These are phyloP conservation scores for Australoheros scitulus DNA, from an alignment of 2,113 vertebrate species.

Conservation along the genomic window DNA sequence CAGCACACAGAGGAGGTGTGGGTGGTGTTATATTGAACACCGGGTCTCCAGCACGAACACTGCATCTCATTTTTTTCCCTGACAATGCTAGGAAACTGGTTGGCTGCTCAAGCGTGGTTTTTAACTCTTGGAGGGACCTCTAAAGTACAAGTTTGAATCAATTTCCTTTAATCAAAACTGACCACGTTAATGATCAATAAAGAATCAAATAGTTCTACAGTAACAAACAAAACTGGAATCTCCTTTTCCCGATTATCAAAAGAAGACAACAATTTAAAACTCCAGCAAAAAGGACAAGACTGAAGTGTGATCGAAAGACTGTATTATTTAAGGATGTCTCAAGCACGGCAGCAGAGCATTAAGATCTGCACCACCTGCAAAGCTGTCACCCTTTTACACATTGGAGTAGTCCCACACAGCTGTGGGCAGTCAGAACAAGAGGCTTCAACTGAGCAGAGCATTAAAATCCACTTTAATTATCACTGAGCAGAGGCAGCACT, in stretches of 20 bases:
- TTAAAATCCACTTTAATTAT: conserved; percentile 21
- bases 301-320: not conserved
- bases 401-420: not conserved
- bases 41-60: not conserved
- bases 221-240: not conserved
- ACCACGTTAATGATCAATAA: not conserved
- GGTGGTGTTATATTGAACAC: conserved; percentile 15
- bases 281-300: not conserved
- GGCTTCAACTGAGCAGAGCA: conserved; percentile 12
- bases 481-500: conserved; percentile 1
- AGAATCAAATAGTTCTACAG: not conserved
- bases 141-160: not conserved
- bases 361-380: not conserved
- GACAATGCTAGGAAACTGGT: not conserved
- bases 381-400: not conserved
- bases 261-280: not conserved
- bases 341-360: not conserved
- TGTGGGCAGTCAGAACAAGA: conserved; percentile 6
- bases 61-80: not conserved
- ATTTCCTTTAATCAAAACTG: not conserved
- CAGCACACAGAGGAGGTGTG: conserved; percentile 5
- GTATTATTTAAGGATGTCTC: not conserved
- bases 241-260: not conserved
- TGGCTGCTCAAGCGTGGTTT: not conserved
- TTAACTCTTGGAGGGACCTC: not conserved